A percentile compares a stretch with the other conserved stretches of the same genome.
Conservation (phyloP, 2,113 vertebrate species). For the Corydoras sp. region DNA sequence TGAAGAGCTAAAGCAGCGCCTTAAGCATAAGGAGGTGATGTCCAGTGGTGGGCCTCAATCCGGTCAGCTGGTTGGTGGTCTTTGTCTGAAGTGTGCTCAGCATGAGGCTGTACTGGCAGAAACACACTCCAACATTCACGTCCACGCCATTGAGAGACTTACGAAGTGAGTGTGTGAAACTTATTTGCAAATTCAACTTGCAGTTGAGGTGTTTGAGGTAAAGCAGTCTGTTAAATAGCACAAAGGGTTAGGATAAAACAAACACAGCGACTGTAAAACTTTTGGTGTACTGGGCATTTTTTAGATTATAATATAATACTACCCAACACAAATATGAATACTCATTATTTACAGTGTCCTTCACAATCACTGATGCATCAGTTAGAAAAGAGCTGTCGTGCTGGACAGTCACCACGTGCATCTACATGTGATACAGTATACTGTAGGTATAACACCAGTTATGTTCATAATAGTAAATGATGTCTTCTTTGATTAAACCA, state of each 20-base stretch:
- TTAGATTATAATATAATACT: too few relatives aligned
- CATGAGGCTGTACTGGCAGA: constrained; percentile 80
- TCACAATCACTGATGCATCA: background rate
- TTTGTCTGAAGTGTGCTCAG: constrained; percentile 85
- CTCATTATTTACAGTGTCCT: background rate
- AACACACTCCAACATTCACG: constrained; percentile 73
- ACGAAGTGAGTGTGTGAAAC: constrained; percentile 69
- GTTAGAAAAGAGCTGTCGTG: too few relatives aligned
- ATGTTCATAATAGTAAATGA: too few relatives aligned
- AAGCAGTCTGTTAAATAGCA: too few relatives aligned
- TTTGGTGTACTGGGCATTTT: too few relatives aligned
- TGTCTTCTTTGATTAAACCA: background rate
- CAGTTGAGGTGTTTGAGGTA: too few relatives aligned
- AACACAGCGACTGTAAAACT: too few relatives aligned
- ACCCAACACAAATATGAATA: too few relatives aligned
- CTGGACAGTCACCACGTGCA: too few relatives aligned
- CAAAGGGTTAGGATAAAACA: too few relatives aligned
- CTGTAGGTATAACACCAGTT: too few relatives aligned
- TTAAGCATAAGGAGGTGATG: constrained; percentile 71
- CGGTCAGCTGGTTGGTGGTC: constrained; percentile 64
- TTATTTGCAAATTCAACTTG: background rate
- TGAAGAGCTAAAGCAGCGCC: constrained; percentile 70
- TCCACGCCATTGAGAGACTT: constrained; percentile 79
- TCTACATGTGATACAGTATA: too few relatives aligned
- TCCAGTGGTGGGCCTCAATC: constrained; percentile 45